phyloP scores from a whole-genome alignment of 2,888 invertebrate species.

The Rhabditoides inermis region DNA sequence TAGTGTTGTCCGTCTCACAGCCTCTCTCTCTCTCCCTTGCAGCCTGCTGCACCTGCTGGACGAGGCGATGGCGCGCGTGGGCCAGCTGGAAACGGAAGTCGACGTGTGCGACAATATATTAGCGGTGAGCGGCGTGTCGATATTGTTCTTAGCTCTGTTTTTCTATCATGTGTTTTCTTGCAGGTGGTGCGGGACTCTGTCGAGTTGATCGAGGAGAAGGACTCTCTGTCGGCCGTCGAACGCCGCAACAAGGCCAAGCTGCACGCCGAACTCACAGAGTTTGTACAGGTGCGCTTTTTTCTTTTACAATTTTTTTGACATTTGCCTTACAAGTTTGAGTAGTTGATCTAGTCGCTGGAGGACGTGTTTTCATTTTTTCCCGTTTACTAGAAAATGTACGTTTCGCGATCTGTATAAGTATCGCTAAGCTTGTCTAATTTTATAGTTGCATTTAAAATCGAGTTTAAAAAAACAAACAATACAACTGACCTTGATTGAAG shows the following conservation, averaged over 20 bases:
- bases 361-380: no score
- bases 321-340: no score
- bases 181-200: constrained; percentile 78
- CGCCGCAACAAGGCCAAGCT: constrained; percentile 70
- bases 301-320: no score
- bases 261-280: constrained; percentile 16
- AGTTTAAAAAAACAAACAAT: not conserved
- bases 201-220: constrained; percentile 83
- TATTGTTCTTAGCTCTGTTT: not conserved
- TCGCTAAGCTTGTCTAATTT: not conserved
- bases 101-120: constrained; percentile 70
- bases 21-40: constrained; percentile 46
- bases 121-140: constrained; percentile 44
- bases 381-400: no score
- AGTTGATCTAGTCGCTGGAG: no score
- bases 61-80: constrained; percentile 22
- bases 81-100: constrained; percentile 65
- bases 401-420: no score
- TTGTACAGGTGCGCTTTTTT: no score
- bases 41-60: constrained; percentile 29
- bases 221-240: constrained; percentile 74
- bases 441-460: not conserved
- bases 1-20: no score
- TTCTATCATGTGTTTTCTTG: not conserved
- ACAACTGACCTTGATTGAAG: no score